Evolutionary conservation across 2,113 vertebrate species (phyloP), one percentile per base, ranked within the genome.

Genomic region (Prunella himalayana): DNA sequence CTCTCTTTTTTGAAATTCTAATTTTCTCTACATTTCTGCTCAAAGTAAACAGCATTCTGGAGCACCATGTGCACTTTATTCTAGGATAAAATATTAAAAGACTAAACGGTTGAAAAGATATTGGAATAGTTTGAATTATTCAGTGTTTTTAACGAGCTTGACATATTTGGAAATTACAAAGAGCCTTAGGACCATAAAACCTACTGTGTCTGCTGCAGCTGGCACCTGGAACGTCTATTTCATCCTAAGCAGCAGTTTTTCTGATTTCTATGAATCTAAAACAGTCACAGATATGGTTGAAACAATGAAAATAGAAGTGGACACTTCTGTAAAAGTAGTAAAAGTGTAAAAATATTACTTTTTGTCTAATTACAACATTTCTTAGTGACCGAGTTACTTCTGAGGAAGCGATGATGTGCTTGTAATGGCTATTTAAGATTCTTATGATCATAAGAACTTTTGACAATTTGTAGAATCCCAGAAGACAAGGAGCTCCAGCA

Each of bases 81-180:
- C 53, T 49, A 51, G 44, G 51, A 79, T 87, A 86, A 92, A 91
- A 91, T 94, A 93, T 78, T 82, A 45, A 88, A 92, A 83, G 63
- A 90, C 86, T 72, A 82, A 89, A 71, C 14, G 13, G n/a, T 80
- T 60, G 25, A 82, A 95, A 88, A 53, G 33, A 22, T 42, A 92
- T 63, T 50, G 39, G 73, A 76, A 82, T 45, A 8, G 21, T 49
- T 91, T 91, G 68, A 94, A 93, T 94, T 94, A 92, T 91, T 86
- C 61, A 96, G 88, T 75, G 37, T 92, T 95, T 82, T 88, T 88
- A 90, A 92, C 22, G 33, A 68, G 56, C 61, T 90, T 91, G 51
- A 95, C 45, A 88, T 50, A 91, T 91, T 78, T 25, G 5, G 81
- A 95, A 95, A 92, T 84, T 75, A 71, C 44, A 31, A 54, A 73